These are phyloP conservation scores for Moxostoma hubbsi DNA, from an alignment of 2,797 vertebrate species.

Conservation along the genomic window DNA sequence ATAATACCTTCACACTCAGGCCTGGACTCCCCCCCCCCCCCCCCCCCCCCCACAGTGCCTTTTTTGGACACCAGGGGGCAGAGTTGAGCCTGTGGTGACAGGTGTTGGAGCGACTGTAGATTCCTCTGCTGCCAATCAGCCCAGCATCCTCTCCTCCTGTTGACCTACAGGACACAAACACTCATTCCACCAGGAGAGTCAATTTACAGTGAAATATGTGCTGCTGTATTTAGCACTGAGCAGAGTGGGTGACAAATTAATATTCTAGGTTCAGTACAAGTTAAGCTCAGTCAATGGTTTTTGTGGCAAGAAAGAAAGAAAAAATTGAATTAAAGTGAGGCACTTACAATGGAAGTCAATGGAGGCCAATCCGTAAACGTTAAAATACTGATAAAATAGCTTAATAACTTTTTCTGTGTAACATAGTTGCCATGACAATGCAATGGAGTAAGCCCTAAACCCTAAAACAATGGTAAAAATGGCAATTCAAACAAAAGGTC, in stretches of 20 bases:
- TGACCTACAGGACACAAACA: slow-evolving; percentile 64
- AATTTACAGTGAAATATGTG: slow-evolving; percentile 68
- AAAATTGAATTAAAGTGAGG: too few relatives aligned
- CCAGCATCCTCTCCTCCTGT: slow-evolving; percentile 59
- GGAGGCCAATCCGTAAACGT: too few relatives aligned
- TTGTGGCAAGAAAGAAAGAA: too few relatives aligned
- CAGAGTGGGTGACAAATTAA: slow-evolving; percentile 36
- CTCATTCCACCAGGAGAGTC: slow-evolving; percentile 64
- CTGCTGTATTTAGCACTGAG: slow-evolving; percentile 60
- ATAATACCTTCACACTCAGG: slow-evolving; percentile 39
- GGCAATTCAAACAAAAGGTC: too few relatives aligned
- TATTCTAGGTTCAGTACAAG: slow-evolving; percentile 15
- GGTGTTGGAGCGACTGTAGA: slow-evolving; percentile 50
- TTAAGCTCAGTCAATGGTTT: too few relatives aligned
- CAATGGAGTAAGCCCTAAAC: too few relatives aligned
- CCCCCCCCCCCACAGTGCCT: background rate
- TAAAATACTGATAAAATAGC: too few relatives aligned
- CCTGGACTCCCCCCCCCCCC: background rate
- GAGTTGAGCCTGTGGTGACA: slow-evolving; percentile 50
- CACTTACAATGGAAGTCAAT: too few relatives aligned
- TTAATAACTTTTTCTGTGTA: too few relatives aligned
- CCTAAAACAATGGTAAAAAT: too few relatives aligned
- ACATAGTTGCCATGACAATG: too few relatives aligned
- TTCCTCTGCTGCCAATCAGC: slow-evolving; percentile 64
- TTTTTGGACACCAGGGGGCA: slow-evolving; percentile 57